These are phyloP conservation scores for Nebria brevicollis DNA, from an alignment of 2,888 invertebrate genomes.

Conservation along the genomic window DNA sequence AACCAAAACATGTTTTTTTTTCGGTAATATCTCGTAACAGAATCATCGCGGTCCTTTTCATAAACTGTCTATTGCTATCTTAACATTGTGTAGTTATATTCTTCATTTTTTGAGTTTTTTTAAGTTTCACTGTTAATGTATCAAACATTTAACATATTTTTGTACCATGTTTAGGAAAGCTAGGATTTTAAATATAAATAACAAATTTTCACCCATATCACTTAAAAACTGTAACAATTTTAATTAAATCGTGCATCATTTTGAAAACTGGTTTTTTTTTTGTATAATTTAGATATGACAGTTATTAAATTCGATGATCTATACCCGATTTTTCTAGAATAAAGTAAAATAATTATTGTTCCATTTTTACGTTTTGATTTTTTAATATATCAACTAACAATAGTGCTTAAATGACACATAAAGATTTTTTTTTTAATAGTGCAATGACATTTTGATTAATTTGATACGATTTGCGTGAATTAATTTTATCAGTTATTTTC, in stretches of 20 bases:
- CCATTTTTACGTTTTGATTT: too few species aligned
- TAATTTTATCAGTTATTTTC: not conserved
- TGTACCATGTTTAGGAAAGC: conserved; percentile 38
- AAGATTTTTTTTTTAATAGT: too few species aligned
- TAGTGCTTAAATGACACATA: too few species aligned
- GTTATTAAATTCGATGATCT: too few species aligned
- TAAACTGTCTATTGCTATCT: not conserved
- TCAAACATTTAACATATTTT: conserved; percentile 20
- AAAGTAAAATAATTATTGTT: too few species aligned
- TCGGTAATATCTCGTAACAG: not conserved
- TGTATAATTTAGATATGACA: not conserved
- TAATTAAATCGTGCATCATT: not conserved
- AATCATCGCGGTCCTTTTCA: not conserved
- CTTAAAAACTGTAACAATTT: conserved; percentile 12
- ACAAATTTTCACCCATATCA: conserved; percentile 26
- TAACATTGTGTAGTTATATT: conserved; percentile 1
- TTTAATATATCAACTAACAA: too few species aligned
- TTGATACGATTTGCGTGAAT: too few species aligned
- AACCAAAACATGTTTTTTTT: not conserved
- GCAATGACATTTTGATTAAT: too few species aligned
- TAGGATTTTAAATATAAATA: conserved; percentile 19
- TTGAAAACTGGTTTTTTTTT: not conserved
- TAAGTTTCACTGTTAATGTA: not conserved
- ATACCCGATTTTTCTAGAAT: too few species aligned
- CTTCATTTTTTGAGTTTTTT: not conserved